Base-by-base conservation (phyloP, 2,113 vertebrate genomes). In the Neolamprologus modestus region DNA sequence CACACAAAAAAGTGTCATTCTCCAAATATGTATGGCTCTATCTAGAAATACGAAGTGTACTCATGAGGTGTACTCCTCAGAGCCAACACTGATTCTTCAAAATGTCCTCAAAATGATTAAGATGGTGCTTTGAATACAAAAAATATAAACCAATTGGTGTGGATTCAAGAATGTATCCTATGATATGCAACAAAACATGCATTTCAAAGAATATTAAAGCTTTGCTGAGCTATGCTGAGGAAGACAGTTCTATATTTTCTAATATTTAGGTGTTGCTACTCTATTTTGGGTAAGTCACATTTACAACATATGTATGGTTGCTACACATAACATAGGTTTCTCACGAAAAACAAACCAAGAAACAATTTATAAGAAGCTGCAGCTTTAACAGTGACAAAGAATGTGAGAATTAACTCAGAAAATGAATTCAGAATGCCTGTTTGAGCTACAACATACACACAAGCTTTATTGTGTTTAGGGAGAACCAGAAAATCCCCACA, bases 391-490 rank as follows among this genome's bases (percentile, higher is more conserved):
- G 66, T 57, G 53, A 92, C 85, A 88, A 92, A 80, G 45, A 66
- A 83, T 82, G 82, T 89, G 83, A 90, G 47, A 90, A 90, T 92
- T 84, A 90, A 83, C 57, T 84, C 12, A 5, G 31, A 91, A 86
- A 88, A 93, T 63, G 17, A 84, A 91, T 92, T 95, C 45, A 31
- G 24, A 87, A 86, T 81, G 83, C 11, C 40, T 45, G 73, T 90
- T 79, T 83, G 87, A 88, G 90, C 84, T 24, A 54, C 79, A 47
- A 88, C 76, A 85, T 86, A 85, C 37, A 90, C 89, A 93, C 78
- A 13, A 91, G 91, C 80, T 94, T 90, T 86, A 91, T 89, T 89
- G 81, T 94, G 81, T 81, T 91, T 86, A 88, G 83, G 80, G 24
- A 76, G 53, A 82, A 63, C 52, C 87, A 86, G 17, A 84, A 94